These are phyloP conservation scores for Drosophila kikkawai DNA, from an alignment of 1,140 invertebrate species.

Conservation along the genomic window DNA sequence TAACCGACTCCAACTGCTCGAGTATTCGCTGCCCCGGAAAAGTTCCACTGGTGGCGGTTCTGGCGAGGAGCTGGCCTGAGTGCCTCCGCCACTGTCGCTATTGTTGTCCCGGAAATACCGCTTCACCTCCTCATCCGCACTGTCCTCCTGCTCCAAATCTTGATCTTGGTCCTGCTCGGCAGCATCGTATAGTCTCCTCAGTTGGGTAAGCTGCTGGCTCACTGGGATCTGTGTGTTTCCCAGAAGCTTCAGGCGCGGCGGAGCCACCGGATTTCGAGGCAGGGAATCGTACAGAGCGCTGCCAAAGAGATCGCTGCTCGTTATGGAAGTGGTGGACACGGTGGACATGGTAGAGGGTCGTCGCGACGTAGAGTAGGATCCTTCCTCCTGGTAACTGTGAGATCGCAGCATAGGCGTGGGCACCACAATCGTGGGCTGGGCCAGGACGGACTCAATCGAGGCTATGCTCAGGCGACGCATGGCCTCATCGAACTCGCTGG, in stretches of 20 bases:
- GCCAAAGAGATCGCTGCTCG: constrained; percentile 72
- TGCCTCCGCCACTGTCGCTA: constrained; percentile 79
- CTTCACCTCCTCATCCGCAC: constrained; percentile 84
- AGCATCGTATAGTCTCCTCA: constrained; percentile 77
- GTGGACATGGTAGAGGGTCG: constrained; percentile 69
- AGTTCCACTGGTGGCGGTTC: constrained; percentile 53
- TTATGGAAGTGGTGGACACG: constrained; percentile 71
- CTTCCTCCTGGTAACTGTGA: constrained; percentile 76
- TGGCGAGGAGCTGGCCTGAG: constrained; percentile 71
- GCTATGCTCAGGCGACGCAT: constrained; percentile 82
- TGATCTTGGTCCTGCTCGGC: constrained; percentile 52
- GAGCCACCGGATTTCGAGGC: constrained; percentile 64
- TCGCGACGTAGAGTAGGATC: constrained; percentile 26
- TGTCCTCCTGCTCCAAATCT: constrained; percentile 62
- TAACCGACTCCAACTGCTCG: constrained; percentile 83
- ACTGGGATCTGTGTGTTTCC: constrained; percentile 74
- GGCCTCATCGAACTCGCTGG: constrained; percentile 83
- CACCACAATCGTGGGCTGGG: constrained; percentile 68
- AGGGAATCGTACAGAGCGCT: constrained; percentile 62
- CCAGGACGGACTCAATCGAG: constrained; percentile 72
- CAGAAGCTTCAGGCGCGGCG: constrained; percentile 71
- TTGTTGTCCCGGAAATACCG: constrained; percentile 69
- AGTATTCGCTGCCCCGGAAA: constrained; percentile 68
- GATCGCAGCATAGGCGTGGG: constrained; percentile 78
- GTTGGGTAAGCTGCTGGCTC: constrained; percentile 77